Evolutionary conservation across 2,888 invertebrate species (phyloP), one percentile per base, ranked within the genome.

Genomic region (Lycia hirtaria): DNA sequence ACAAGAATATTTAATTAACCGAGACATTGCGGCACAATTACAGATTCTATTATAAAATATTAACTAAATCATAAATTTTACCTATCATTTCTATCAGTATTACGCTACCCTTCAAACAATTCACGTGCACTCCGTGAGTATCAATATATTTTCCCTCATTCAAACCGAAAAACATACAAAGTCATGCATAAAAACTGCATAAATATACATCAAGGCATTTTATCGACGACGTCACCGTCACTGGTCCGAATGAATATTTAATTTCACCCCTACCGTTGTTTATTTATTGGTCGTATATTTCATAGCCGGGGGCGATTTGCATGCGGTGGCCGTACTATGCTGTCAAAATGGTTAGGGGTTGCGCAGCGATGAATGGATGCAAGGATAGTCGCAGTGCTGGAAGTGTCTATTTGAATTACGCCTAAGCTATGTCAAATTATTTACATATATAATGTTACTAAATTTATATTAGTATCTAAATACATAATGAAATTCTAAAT

Each of bases 211-310:
- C 55, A 60, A 26, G 26, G 30, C 33, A 62, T 57, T 64, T 60
- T 62, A 66, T 64, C 65, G 65, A 66, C 58, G 51, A 51, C 44
- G 62, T 63, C 85, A 76, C 75, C 85, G 57, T 52, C 57, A 82
- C 87, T 83, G 76, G 53, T 60, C 65, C 63, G 68, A 80, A 88
- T 91, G 88, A 89, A 92, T 91, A 91, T 90, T 89, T 91, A 88
- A 89, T 87, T 86, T 87, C 87, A 89, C 89, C 91, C 91, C 89
- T 87, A 85, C 79, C 85, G 85, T 90, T 90, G 87, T 91, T 89
- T 92, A 91, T 91, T 92, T 91, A 92, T 92, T 88, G 88, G 88
- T 78, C 85, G 83, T 91, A 91, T 91, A 91, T 90, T 90, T 91
- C 89, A 90, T 85, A 76, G 82, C 84, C 73, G 71, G 84, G 86